Conservation (phyloP, 2,797 vertebrate species). For the Chlorospingus flavigularis region DNA sequence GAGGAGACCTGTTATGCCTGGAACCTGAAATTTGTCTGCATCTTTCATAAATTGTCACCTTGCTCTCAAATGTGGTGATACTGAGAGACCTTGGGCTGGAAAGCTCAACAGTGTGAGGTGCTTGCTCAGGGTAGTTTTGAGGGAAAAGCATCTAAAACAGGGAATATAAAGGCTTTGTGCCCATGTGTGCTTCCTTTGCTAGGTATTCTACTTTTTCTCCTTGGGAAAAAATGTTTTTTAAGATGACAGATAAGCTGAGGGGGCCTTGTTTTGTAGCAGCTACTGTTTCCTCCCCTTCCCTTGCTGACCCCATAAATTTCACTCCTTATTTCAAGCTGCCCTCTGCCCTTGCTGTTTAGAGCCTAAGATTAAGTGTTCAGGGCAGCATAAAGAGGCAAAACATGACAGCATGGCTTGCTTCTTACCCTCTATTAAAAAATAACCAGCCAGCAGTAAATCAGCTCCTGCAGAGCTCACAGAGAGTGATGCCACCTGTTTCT, state of each 20-base stretch:
- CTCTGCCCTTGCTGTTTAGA: background rate
- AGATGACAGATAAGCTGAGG: background rate
- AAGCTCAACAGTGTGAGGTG: background rate
- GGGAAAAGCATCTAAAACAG: background rate
- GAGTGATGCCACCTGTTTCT: slow-evolving; percentile 30
- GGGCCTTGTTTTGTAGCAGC: background rate
- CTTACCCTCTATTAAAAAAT: slow-evolving; percentile 53
- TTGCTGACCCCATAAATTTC: background rate
- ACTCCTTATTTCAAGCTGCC: background rate
- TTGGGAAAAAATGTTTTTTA: background rate
- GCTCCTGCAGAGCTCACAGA: background rate
- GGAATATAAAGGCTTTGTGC: background rate
- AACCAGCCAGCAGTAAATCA: slow-evolving; percentile 33
- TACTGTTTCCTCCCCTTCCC: background rate
- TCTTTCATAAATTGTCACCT: background rate
- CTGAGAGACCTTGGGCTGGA: background rate
- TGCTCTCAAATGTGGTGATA: background rate
- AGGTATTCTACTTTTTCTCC: background rate
- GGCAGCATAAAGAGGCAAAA: background rate
- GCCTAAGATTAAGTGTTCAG: slow-evolving; percentile 17
- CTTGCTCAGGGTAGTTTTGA: background rate
- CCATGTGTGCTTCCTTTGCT: background rate
- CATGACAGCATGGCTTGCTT: background rate
- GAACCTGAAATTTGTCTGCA: background rate
- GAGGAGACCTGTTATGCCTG: background rate